These are phyloP conservation scores for Heloderma charlesbogerti DNA, from an alignment of 2,113 vertebrate species.

Conservation along the genomic window DNA sequence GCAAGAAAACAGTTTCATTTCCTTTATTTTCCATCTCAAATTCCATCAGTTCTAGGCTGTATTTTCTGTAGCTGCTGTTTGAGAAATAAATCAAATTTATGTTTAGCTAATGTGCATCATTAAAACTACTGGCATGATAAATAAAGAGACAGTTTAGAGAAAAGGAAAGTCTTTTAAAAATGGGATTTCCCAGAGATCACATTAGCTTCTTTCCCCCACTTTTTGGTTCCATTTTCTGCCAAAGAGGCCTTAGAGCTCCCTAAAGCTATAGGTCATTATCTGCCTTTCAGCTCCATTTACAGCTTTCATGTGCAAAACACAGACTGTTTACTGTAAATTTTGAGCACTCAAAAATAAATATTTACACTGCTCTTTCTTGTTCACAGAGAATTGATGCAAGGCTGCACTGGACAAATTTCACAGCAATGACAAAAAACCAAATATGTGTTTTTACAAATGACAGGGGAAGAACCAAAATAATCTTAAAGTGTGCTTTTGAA, in stretches of 20 bases:
- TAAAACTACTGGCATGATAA: neutral
- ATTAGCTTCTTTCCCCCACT: neutral
- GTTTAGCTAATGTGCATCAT: neutral
- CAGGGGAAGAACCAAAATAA: conserved; percentile 10
- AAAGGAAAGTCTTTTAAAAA: neutral
- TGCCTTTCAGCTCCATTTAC: conserved; percentile 2
- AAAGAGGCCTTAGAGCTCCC: neutral
- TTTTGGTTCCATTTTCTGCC: neutral
- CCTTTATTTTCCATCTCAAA: neutral
- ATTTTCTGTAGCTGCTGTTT: neutral
- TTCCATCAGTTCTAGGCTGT: neutral
- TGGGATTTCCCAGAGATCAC: neutral
- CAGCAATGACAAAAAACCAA: neutral
- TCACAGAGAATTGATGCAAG: neutral
- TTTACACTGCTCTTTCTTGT: neutral
- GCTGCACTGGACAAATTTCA: neutral
- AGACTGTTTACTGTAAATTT: conserved; percentile 24
- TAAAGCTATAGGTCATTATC: neutral
- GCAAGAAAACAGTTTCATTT: neutral
- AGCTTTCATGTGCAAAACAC: neutral
- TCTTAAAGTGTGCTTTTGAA: conserved; percentile 9
- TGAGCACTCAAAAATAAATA: conserved; percentile 14
- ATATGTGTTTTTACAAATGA: neutral
- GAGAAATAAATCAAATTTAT: conserved; percentile 9
- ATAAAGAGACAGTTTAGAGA: neutral